Base-by-base conservation (phyloP, 2,797 vertebrate genomes). In the Sphenodon punctatus region DNA sequence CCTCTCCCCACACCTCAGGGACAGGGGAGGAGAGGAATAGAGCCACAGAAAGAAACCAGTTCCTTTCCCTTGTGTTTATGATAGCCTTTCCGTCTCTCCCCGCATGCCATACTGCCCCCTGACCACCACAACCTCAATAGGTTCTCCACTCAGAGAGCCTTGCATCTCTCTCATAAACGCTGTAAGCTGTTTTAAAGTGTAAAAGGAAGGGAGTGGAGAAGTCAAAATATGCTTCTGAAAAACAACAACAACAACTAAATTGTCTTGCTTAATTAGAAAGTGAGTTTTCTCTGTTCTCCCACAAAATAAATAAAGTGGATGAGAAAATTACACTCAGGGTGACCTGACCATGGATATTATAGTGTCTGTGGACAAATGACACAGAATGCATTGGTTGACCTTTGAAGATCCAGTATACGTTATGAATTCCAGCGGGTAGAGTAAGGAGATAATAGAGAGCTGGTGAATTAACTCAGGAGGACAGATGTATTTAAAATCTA, bases 141-240 rank as follows among this genome's bases (percentile, higher is more conserved):
- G n/a, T n/a, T n/a, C n/a, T n/a, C n/a, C n/a, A n/a, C n/a, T n/a
- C n/a, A n/a, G n/a, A n/a, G n/a, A n/a, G n/a, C n/a, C n/a, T n/a
- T n/a, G n/a, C n/a, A n/a, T n/a, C n/a, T n/a, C n/a, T n/a, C n/a
- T n/a, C n/a, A n/a, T n/a, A n/a, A n/a, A n/a, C n/a, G n/a, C n/a
- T n/a, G n/a, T n/a, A n/a, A 56, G 68, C 20, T 19, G 48, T 58
- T 78, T 65, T 27, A 42, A 82, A 60, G 71, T 85, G 53, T 17
- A 25, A 56, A 53, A 71, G 90, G 67, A 34, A 77, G 58, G 75
- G 53, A 71, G 42, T 1, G 8, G 17, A 36, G 22, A 68, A 88
- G 59, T 59, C 9, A 72, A 87, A 90, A 78, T 30, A 72, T 55
- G 59, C 60, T 56, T 76, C 72, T 46, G 32, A 10, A 46, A 56